These are phyloP conservation scores for Scomberomorus guttatus DNA, from an alignment of 2,797 vertebrate genomes.

Conservation along the genomic window DNA sequence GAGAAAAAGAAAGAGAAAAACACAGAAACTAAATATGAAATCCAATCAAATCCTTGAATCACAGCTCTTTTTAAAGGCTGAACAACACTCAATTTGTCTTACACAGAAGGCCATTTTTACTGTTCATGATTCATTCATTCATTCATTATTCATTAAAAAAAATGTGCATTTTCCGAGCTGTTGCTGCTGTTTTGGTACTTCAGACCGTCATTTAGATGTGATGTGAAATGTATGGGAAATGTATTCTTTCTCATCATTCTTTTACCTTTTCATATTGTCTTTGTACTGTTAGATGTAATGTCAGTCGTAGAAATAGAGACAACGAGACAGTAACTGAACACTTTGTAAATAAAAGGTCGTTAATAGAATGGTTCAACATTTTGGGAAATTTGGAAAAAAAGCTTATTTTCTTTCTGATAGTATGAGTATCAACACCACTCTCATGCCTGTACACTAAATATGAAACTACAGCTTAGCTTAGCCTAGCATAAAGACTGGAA, in stretches of 20 bases:
- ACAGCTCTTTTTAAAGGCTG: background rate
- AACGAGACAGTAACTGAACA: background rate
- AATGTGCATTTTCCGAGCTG: slow-evolving; percentile 21
- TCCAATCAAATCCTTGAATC: background rate
- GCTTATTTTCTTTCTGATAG: background rate
- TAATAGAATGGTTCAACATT: background rate
- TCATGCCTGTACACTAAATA: too few species aligned
- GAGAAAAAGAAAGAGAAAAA: slow-evolving; percentile 1
- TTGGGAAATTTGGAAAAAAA: background rate
- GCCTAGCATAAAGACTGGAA: too few species aligned
- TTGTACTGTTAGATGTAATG: slow-evolving; percentile 9
- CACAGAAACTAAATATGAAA: background rate
- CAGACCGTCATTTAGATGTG: slow-evolving; percentile 23
- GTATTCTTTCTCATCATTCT: background rate
- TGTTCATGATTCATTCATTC: too few species aligned
- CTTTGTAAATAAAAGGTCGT: background rate
- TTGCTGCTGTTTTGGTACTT: background rate
- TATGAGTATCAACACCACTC: too few species aligned
- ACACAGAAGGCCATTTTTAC: background rate
- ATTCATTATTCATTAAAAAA: too few species aligned
- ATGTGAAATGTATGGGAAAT: slow-evolving; percentile 17
- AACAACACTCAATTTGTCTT: slow-evolving; percentile 10
- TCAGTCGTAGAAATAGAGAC: slow-evolving; percentile 11
- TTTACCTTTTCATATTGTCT: background rate
- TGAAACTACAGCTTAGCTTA: too few species aligned